phyloP scores from a whole-genome alignment of 1,140 invertebrate genomes.

The Pseudachorutes palmiensis region DNA sequence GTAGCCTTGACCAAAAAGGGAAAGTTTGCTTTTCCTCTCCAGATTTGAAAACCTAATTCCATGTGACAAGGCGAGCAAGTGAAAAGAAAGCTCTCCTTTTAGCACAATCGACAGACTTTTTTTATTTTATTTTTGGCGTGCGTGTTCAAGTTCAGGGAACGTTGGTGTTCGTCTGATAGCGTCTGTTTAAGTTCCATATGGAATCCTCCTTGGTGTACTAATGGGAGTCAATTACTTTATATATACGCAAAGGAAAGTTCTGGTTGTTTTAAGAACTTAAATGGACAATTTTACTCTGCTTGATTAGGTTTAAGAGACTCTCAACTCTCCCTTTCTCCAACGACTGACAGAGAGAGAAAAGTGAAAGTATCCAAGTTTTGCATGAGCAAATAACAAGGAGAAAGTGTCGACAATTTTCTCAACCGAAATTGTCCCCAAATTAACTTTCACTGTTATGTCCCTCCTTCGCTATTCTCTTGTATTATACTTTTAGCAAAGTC shows the following conservation, averaged over 20 bases:
- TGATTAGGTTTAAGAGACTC: background rate
- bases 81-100: background rate
- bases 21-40: too few species aligned
- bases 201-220: too few species aligned
- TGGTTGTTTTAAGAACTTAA: background rate
- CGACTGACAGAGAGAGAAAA: background rate
- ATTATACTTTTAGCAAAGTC: too few species aligned
- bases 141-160: background rate
- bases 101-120: background rate
- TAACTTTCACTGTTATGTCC: background rate
- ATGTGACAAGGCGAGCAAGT: too few species aligned
- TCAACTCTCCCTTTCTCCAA: background rate
- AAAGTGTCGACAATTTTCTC: too few species aligned
- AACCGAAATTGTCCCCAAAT: background rate
- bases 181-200: background rate
- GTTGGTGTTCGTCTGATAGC: background rate
- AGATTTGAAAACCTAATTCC: too few species aligned
- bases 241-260: too few species aligned
- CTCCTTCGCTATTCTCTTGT: background rate
- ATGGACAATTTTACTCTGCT: background rate
- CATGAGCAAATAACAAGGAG: background rate
- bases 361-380: background rate
- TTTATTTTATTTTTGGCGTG: background rate
- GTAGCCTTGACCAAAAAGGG: too few species aligned
- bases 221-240: too few species aligned